Evolutionary conservation across 2,113 vertebrate species (phyloP).

Genomic region (Austrofundulus limnaeus): DNA sequence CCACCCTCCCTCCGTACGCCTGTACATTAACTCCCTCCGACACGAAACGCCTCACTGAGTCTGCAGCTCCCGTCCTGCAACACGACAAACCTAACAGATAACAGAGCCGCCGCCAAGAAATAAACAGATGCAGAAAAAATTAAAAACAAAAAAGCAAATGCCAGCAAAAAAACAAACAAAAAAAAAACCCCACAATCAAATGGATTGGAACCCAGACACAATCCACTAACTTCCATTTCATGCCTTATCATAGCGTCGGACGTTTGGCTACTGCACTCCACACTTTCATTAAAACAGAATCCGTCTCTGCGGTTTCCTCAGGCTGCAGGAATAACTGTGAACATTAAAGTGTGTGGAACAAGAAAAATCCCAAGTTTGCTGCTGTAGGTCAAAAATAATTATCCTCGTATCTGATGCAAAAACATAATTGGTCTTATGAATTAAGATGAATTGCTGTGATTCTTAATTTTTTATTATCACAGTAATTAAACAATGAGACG

Average conservation of each 20-base stretch:
- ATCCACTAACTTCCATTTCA: conserved; percentile 7
- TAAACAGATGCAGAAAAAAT: not conserved
- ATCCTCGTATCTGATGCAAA: conserved; percentile 3
- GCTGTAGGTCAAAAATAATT: conserved; percentile 54
- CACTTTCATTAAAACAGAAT: conserved; percentile 25
- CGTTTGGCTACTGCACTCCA: not conserved
- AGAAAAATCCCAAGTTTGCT: conserved; percentile 41
- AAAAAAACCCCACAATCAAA: conserved; percentile 29
- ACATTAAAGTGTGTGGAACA: conserved; percentile 29
- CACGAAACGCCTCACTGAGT: conserved; percentile 34
- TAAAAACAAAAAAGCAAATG: conserved; percentile 1
- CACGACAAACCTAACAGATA: conserved; percentile 21
- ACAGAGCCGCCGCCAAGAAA: conserved; percentile 24
- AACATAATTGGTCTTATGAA: conserved; percentile 15
- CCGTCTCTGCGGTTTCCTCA: conserved; percentile 1
- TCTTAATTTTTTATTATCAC: not conserved
- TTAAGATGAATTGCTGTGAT: conserved; percentile 17
- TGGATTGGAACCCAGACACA: conserved; percentile 29
- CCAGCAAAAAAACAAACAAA: conserved; percentile 32
- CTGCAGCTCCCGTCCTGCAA: conserved; percentile 11
- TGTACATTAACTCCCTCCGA: conserved; percentile 48
- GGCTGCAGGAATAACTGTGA: conserved; percentile 20
- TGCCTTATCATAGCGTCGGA: conserved; percentile 1
- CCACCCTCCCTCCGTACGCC: conserved; percentile 6
- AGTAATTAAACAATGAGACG: no score